Evolutionary conservation across 1,140 invertebrate genomes (phyloP), one percentile per base, ranked within the genome.

Genomic region (Scaptomyza pallida): DNA sequence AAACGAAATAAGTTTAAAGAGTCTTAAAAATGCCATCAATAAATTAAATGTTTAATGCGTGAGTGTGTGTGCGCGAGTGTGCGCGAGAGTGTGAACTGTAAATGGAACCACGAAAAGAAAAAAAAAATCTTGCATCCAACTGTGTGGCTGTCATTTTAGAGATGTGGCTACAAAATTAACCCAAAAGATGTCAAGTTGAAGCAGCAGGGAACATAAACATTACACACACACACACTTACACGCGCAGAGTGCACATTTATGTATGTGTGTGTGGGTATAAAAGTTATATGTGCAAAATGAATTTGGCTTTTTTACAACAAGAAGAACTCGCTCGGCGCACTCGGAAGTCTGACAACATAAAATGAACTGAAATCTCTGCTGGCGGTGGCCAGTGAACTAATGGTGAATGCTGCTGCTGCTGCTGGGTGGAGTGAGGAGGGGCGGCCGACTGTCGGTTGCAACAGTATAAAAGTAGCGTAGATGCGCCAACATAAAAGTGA

Each of bases 301-400:
- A 88, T 86, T 88, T 86, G 81, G 81, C 81, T 88, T 86, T 88
- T 88, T 86, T 88, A 88, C 70, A 71, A 71, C 68, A 65, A 52
- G 51, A 63, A 56, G 6, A 30, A 30, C 26, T 30, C 26, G 26
- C 68, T 43, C 62, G 76, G 72, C 70, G 59, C 82, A 81, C 81
- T 86, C 81, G 81, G 81, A 88, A 88, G 81, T 86, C 81, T 86
- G 82, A 88, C 81, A 88, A 73, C 77, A 86, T 86, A 86, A 86
- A 86, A 86, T 86, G 81, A 79, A 86, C 82, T 86, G 78, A 86
- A 86, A 86, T 86, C 81, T 86, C 82, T 77, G 81, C 77, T 86
- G 81, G 81, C 81, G 81, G 82, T 88, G 74, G 60, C 57, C 81
- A 81, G 68, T 74, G 72, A 77, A 86, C 80, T 83, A 85, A 78